These are phyloP conservation scores for Sciurus carolinensis DNA, from an alignment of 2,797 vertebrate genomes.

Conservation along the genomic window DNA sequence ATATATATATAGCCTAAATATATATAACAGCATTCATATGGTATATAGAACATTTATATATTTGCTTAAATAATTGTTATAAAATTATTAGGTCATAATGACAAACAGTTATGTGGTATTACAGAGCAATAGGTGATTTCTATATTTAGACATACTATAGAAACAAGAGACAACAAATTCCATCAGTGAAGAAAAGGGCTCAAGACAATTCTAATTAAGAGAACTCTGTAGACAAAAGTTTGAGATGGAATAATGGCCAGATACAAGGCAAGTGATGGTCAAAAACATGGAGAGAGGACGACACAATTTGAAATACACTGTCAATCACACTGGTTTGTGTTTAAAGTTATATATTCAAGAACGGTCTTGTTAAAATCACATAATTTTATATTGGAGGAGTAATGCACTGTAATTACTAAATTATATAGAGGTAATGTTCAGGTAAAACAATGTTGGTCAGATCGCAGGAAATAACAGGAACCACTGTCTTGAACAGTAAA, in stretches of 20 bases:
- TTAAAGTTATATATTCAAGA: neutral
- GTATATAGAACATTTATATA: neutral
- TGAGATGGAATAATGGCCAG: too few relatives aligned
- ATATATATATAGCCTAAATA: too few relatives aligned
- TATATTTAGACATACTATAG: neutral
- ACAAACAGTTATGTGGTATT: neutral
- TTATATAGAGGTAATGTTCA: neutral
- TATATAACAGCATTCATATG: too few relatives aligned
- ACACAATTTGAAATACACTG: neutral
- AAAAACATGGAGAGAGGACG: rapidly evolving
- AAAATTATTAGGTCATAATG: neutral
- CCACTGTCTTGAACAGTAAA: neutral
- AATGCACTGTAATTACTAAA: neutral
- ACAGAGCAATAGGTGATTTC: neutral
- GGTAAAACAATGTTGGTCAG: neutral
- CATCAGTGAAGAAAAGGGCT: neutral
- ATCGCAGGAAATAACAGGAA: neutral
- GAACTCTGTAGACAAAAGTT: neutral
- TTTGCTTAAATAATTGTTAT: slow-evolving; percentile 18
- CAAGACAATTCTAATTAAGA: neutral
- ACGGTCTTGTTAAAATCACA: neutral
- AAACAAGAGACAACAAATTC: neutral
- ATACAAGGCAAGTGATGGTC: rapidly evolving
- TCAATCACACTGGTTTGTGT: neutral
- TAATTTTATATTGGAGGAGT: neutral